Percentiles rank a stretch among this genome's conserved stretches.
phyloP scores from a whole-genome alignment of 2,888 invertebrate genomes.

The Horisme vitalbata region DNA sequence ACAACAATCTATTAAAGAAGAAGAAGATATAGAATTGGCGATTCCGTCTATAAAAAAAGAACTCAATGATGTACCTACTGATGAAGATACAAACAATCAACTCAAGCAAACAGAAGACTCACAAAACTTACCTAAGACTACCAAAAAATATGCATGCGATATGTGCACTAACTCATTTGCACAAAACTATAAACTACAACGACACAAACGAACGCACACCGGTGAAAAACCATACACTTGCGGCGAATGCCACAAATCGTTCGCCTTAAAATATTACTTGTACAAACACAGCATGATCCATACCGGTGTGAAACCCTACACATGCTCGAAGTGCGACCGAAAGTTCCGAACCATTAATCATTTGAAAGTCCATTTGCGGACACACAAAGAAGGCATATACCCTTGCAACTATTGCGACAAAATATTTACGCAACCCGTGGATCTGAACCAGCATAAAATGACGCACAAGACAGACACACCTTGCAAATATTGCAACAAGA shows the following conservation, averaged over 20 bases:
- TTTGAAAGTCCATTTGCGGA: neutral
- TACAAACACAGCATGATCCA: slow-evolving; percentile 1
- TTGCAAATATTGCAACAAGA: slow-evolving; percentile 1
- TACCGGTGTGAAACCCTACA: neutral
- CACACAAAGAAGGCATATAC: neutral
- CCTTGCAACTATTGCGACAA: slow-evolving; percentile 9
- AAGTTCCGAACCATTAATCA: neutral
- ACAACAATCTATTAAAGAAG: too few relatives aligned
- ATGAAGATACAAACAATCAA: neutral
- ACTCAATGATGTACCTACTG: neutral
- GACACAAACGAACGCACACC: neutral
- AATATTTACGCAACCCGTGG: neutral
- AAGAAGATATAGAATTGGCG: neutral
- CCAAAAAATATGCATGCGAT: neutral
- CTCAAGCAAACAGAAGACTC: neutral
- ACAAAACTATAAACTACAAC: neutral
- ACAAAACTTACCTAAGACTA: too few relatives aligned
- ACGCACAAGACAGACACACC: neutral
- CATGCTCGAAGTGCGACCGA: neutral
- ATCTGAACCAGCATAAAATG: neutral
- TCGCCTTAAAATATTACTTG: slow-evolving; percentile 2
- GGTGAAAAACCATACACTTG: neutral
- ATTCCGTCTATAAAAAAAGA: neutral
- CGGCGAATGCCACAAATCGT: slow-evolving; percentile 3
- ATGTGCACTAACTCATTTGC: slow-evolving; percentile 1